Evolutionary conservation across 1,140 invertebrate species (phyloP).

Genomic region (Drosophila sp.): DNA sequence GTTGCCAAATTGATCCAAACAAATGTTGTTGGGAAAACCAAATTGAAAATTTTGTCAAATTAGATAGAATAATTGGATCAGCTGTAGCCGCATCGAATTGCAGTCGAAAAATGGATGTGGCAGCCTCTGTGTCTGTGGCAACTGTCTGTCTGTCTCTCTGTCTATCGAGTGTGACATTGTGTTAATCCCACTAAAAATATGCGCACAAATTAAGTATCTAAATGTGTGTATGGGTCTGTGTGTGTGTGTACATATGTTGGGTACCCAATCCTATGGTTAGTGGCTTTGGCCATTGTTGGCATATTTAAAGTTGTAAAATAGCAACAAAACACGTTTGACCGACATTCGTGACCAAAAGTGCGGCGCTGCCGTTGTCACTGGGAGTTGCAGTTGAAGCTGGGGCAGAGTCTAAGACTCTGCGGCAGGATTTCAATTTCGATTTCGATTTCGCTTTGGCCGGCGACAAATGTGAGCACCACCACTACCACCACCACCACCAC

Average conservation of each 20-base stretch:
- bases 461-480: conserved; percentile 64
- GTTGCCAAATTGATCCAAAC: too few species aligned
- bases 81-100: conserved; percentile 41
- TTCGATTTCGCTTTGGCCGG: conserved; percentile 71
- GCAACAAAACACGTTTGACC: conserved; percentile 79
- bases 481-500: not conserved
- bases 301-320: conserved; percentile 82
- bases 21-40: conserved; percentile 8
- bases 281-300: conserved; percentile 70
- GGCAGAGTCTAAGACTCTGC: not conserved
- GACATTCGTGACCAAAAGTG: conserved; percentile 77
- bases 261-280: conserved; percentile 12
- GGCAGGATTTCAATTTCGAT: conserved; percentile 76
- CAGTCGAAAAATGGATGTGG: conserved; percentile 19
- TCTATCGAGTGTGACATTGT: conserved; percentile 50
- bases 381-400: conserved; percentile 16
- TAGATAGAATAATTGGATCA: conserved; percentile 32
- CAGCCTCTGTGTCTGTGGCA: not conserved
- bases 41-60: conserved; percentile 14
- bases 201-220: conserved; percentile 77
- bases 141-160: not conserved
- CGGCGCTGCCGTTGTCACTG: conserved; percentile 56
- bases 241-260: not conserved
- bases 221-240: conserved; percentile 25
- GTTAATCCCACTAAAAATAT: conserved; percentile 77